Percentiles rank a stretch among this genome's conserved stretches.
Conservation (phyloP, 2,113 vertebrate genomes). For the Corythornis vintsioides region DNA sequence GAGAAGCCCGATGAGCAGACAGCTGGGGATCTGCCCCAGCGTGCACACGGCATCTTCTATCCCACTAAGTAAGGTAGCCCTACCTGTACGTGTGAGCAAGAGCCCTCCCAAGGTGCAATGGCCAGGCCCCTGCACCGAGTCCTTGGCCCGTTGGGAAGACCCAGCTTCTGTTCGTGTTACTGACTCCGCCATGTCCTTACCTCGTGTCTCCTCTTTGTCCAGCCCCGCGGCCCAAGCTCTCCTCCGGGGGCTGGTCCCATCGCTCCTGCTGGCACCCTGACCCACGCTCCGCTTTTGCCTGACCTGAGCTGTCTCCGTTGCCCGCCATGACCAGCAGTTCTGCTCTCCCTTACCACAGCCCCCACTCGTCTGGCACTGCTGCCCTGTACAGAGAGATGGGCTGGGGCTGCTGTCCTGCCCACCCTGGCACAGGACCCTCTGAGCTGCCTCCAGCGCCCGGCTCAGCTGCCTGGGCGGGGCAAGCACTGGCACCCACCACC, state of each 20-base stretch:
- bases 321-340: background rate
- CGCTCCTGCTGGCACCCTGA: background rate
- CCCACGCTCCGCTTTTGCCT: background rate
- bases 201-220: slow-evolving; percentile 35
- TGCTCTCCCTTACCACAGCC: background rate
- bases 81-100: slow-evolving; percentile 30
- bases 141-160: slow-evolving; percentile 27
- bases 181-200: background rate
- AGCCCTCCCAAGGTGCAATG: slow-evolving; percentile 12
- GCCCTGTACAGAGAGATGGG: background rate
- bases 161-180: slow-evolving; percentile 29
- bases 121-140: background rate
- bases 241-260: background rate
- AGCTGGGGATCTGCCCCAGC: background rate
- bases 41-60: slow-evolving; percentile 36
- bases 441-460: background rate
- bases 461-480: background rate
- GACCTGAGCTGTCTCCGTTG: background rate
- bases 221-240: background rate
- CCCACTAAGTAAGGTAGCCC: slow-evolving; percentile 39
- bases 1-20: background rate
- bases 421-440: background rate
- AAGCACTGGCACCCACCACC: background rate
- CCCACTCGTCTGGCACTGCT: background rate
- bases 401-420: background rate